Evolutionary conservation across 2,113 vertebrate species (phyloP).

Genomic region (Bagarius yarrelli): DNA sequence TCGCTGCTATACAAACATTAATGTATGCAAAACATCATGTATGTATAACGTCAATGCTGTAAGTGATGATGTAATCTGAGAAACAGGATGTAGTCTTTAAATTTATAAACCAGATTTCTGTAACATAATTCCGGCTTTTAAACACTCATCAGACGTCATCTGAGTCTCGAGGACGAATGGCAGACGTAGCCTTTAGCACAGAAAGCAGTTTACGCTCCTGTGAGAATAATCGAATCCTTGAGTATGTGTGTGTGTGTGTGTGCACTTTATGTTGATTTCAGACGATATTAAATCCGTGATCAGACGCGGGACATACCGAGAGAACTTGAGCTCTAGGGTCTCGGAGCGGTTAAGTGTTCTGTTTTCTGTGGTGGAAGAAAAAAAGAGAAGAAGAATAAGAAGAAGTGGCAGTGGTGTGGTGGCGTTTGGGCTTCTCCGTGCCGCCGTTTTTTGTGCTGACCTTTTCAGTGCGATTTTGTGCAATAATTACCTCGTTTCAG

Average conservation of each 20-base stretch:
- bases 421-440: background rate
- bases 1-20: background rate
- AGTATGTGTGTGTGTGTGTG: background rate
- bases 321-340: background rate
- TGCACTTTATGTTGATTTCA: background rate
- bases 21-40: no score
- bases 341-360: conserved; percentile 15
- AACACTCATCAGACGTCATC: background rate
- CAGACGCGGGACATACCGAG: background rate
- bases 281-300: conserved; percentile 18
- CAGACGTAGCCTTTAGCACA: background rate
- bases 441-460: conserved; percentile 37
- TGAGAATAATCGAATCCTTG: conserved; percentile 1
- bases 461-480: conserved; percentile 47
- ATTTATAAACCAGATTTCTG: background rate
- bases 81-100: background rate
- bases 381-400: background rate
- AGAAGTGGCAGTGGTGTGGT: no score
- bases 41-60: background rate
- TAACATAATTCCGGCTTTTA: background rate
- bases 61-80: no score
- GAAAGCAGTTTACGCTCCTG: background rate
- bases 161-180: background rate
- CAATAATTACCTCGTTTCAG: conserved; percentile 49
- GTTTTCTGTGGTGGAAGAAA: background rate